Evolutionary conservation across 1,140 invertebrate species (phyloP), one percentile per base, ranked within the genome.

Genomic region (Heliconius congener): DNA sequence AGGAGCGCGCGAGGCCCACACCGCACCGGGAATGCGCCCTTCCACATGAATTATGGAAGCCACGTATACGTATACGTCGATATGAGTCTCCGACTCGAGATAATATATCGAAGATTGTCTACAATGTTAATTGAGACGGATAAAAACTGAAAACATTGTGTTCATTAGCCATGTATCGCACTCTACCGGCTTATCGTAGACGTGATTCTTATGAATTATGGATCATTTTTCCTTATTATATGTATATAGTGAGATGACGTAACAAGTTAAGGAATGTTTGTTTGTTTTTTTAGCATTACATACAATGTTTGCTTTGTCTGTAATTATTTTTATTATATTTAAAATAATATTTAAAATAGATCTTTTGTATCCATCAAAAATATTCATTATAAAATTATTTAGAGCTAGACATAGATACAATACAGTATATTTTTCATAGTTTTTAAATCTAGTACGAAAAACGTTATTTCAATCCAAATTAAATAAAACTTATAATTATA

Each of bases 31-130:
- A 85, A 88, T 80, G 89, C 84, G 82, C 86, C 85, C 86, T 90
- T 90, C 86, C 84, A 91, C 86, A 91, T 93, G 89, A 91, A 92
- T 90, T 91, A 91, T 91, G 90, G 87, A 90, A 91, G 89, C 88
- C 90, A 86, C 85, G 86, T 85, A 83, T 16, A 13, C 11, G 13
- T 16, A 46, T 80, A 79, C 80, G 82, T 82, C 34, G 34, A 34
- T 34, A 34, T 0, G 82, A 84, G 83, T 76, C 77, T 81, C 37
- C 50, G 50, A 77, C 79, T 57, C 46, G 50, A 81, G 79, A 77
- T 77, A 74, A 77, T 74, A 66, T 66, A 73, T 77, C 55, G 76
- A 76, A 76, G 71, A 81, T 74, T 81, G 79, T 71, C 75, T 42
- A 77, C 75, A 77, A 81, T 81, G 79, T 77, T 77, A 73, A 81